Base-by-base conservation (phyloP, 2,888 invertebrate species). In the Cancer borealis region DNA sequence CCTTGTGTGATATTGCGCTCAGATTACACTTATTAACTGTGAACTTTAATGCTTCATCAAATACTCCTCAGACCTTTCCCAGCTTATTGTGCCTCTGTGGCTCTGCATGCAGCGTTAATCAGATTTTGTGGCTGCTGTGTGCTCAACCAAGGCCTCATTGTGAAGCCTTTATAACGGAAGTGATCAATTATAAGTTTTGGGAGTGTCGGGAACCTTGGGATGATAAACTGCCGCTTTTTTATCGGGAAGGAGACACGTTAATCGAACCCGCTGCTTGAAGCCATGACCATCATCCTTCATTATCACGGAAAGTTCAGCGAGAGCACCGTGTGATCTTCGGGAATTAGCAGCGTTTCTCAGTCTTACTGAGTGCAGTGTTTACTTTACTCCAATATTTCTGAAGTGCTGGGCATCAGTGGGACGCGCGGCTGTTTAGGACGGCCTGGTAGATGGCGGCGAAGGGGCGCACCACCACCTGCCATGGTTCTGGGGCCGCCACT, bases 391-490 rank as follows among this genome's bases (percentile, higher is more conserved):
- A 6, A 79, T n/a, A 26, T n/a, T 79, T 79, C 73, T 79, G 54
- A 60, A 60, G 21, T 4, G 60, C 21, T 5, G 4, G 60, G 17
- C 45, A 30, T 92, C 89, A 92, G 45, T 26, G 92, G 26, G 88
- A 21, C 3, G 14, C 90, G 21, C 94, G 92, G 30, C n/a, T 30
- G 12, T 94, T 90, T 5, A 94, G 91, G 26, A 94, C 90, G 8
- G 92, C 92, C 84, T 91, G 94, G 54, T 94, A 94, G 87, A 94
- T 73, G 39, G 94, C 94, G 39, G 79, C 60, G 87, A 94, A 94
- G 30, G 94, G 94, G 26, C 94, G 73, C n/a, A 91, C 94, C 84
- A 94, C 94, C 87, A 92, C 94, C 54, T 94, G 73, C 94, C 94
- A 94, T 3, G 94, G 92, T 90, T 94, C 94, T 8, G 94, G 92